These are phyloP conservation scores for Rhagologus leucostigma DNA, from an alignment of 2,113 vertebrate species.

Conservation along the genomic window DNA sequence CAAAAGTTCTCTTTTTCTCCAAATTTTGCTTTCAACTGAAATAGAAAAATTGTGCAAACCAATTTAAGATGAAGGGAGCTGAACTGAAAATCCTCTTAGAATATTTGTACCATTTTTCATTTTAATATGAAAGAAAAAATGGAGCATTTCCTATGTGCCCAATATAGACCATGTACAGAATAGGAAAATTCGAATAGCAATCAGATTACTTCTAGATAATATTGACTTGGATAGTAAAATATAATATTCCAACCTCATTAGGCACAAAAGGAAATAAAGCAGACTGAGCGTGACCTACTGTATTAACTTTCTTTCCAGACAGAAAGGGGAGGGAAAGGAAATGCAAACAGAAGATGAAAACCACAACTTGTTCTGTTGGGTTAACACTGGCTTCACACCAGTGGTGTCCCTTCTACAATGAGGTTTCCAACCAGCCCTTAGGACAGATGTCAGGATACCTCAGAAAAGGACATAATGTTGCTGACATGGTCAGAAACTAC, in stretches of 20 bases:
- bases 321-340: not conserved
- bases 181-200: not conserved
- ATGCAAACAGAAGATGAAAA: conserved; percentile 13
- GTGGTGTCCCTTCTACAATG: not conserved
- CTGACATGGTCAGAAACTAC: not conserved
- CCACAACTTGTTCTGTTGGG: not conserved
- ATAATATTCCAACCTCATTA: not conserved
- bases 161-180: not conserved
- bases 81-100: not conserved
- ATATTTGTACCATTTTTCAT: not conserved
- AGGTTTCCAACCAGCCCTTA: not conserved
- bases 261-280: not conserved
- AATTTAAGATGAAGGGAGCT: not conserved
- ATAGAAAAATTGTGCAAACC: not conserved
- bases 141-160: fast-evolving
- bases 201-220: not conserved
- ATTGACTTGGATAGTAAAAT: not conserved
- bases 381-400: not conserved
- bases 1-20: not conserved
- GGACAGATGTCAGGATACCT: not conserved
- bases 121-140: not conserved
- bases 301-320: not conserved
- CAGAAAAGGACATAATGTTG: not conserved
- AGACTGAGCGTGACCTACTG: not conserved
- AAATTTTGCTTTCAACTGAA: not conserved